These are phyloP conservation scores for Trematomus bernacchii DNA, from an alignment of 2,797 vertebrate species.

Conservation along the genomic window DNA sequence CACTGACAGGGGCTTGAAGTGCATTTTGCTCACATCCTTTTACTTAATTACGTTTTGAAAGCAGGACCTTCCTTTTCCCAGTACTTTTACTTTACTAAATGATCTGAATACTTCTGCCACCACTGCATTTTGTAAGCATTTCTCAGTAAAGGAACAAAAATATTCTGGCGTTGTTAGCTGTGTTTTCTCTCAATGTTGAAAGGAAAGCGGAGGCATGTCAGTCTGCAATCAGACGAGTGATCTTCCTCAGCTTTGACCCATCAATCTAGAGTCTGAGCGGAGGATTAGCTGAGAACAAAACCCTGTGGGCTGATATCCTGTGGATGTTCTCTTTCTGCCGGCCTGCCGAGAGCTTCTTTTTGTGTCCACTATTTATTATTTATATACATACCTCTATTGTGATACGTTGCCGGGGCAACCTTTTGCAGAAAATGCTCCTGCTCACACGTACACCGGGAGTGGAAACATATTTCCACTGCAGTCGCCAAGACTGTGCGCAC, in stretches of 20 bases:
- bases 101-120: no score
- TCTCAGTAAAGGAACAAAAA: neutral
- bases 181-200: constrained; percentile 23
- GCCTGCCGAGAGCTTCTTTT: constrained; percentile 69
- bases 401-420: constrained; percentile 76
- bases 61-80: no score
- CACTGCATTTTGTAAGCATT: neutral
- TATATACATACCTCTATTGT: constrained; percentile 78
- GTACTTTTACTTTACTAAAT: no score
- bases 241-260: constrained; percentile 44
- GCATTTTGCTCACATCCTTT: no score
- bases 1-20: no score
- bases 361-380: constrained; percentile 80
- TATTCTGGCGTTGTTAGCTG: neutral
- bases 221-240: constrained; percentile 45
- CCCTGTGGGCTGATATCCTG: constrained; percentile 62
- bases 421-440: constrained; percentile 64
- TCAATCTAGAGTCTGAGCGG: constrained; percentile 54
- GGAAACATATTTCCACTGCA: constrained; percentile 77
- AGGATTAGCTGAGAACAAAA: constrained; percentile 65
- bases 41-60: no score
- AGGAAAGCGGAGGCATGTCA: constrained; percentile 39
- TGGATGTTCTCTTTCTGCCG: constrained; percentile 63
- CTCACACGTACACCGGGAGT: constrained; percentile 70
- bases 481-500: constrained; percentile 58